Base-by-base conservation (phyloP, 2,113 vertebrate genomes). In the Datnioides undecimradiatus region DNA sequence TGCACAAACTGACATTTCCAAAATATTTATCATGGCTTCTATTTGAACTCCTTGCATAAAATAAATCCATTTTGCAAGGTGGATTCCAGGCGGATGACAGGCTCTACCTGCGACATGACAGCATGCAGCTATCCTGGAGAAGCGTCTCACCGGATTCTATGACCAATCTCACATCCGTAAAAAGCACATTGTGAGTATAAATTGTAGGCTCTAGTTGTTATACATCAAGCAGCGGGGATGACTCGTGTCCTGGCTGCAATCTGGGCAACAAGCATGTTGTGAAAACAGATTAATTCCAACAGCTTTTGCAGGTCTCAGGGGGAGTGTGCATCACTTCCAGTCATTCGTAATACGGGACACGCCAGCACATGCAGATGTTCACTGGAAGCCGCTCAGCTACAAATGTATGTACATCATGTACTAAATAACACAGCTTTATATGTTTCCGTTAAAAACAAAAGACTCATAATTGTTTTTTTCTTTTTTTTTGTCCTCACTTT, bases 251-350 rank as follows among this genome's bases (percentile, higher is more conserved):
- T 57, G 38, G 51, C 57, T 34, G 63, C 55, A 82, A 52, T 84
- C 84, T 70, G 54, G 76, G 63, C 51, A 77, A 62, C 69, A 40
- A 3, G 21, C 62, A 66, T 75, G 45, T 87, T 88, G 73, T 77
- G 66, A 67, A 87, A 82, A 82, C 33, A 79, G 76, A 75, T 64
- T 57, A 19, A 80, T 64, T 76, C n/a, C 36, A 74, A 67, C 63
- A n/a, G 48, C 72, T 73, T 43, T 60, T 65, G 67, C 41, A 45
- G 29, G 13, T 81, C 81, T 72, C 78, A 3, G 13, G 62, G 82
- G 80, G 57, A 63, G 58, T 6, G 36, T 78, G 78, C 74, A 87
- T 91, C 83, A 91, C 81, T 92, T 94, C 92, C 90, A 90, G 86
- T 86, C 77, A 90, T 64, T 82, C 11, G 4, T 59, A 72, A 72